These are phyloP conservation scores for Plebejus argus DNA, from an alignment of 2,888 invertebrate species.

Conservation along the genomic window DNA sequence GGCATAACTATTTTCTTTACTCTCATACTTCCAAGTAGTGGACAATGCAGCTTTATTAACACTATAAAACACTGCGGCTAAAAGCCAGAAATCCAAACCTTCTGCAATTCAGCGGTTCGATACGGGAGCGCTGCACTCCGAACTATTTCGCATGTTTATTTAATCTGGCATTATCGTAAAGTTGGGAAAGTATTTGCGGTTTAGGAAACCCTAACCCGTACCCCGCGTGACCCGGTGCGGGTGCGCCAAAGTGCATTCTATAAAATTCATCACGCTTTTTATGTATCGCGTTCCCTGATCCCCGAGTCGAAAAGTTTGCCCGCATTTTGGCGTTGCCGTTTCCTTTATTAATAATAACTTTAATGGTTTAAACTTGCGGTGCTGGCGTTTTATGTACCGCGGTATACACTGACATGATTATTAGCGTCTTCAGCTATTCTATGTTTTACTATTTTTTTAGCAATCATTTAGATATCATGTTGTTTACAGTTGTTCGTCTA, in stretches of 20 bases:
- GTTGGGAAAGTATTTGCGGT: slow-evolving; percentile 25
- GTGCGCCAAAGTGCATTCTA: slow-evolving; percentile 19
- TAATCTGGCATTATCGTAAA: slow-evolving; percentile 25
- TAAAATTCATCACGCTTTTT: slow-evolving; percentile 25
- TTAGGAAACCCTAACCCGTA: slow-evolving; percentile 8
- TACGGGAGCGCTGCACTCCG: slow-evolving; percentile 4
- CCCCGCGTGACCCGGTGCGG: slow-evolving; percentile 4
- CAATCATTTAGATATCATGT: too few relatives aligned
- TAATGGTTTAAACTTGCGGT: background rate
- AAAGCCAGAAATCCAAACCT: background rate
- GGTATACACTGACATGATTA: background rate
- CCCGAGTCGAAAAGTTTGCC: background rate
- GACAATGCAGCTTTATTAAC: background rate
- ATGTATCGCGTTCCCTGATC: slow-evolving; percentile 23
- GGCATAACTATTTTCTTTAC: background rate
- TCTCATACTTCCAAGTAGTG: background rate
- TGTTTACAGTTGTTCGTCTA: too few relatives aligned
- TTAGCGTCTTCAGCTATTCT: background rate
- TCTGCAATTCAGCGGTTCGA: slow-evolving; percentile 10
- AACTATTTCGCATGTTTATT: slow-evolving; percentile 25
- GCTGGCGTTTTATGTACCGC: background rate
- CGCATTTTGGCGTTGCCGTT: background rate
- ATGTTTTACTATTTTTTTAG: background rate
- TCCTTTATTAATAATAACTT: background rate
- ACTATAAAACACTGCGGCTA: slow-evolving; percentile 3